A percentile compares a stretch with the other conserved stretches of the same genome.
These are phyloP conservation scores for Lates calcarifer DNA, from an alignment of 2,113 vertebrate species.

Conservation along the genomic window DNA sequence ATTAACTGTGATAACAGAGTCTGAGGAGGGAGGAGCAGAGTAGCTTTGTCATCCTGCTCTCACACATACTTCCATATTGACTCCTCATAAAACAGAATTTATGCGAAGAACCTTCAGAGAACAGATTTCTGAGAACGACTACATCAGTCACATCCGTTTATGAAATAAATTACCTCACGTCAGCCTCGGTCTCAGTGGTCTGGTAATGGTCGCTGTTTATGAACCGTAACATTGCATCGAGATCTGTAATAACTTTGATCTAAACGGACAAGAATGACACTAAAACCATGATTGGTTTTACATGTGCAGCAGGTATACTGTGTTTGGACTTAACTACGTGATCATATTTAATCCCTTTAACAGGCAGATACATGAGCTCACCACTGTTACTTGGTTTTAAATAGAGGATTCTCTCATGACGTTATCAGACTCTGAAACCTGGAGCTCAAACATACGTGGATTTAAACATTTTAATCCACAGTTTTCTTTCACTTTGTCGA, in stretches of 20 bases:
- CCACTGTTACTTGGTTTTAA: conserved; percentile 15
- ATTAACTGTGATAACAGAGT: neutral
- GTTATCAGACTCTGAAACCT: conserved; percentile 8
- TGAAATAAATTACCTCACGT: conserved; percentile 61
- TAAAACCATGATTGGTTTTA: conserved; percentile 44
- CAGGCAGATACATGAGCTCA: conserved; percentile 65
- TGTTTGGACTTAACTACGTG: conserved; percentile 25
- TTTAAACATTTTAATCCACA: no score
- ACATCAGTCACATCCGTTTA: conserved; percentile 58
- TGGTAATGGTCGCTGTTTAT: conserved; percentile 45
- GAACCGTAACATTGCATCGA: conserved; percentile 46
- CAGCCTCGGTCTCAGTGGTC: conserved; percentile 24
- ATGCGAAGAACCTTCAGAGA: conserved; percentile 22
- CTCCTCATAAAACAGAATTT: conserved; percentile 29
- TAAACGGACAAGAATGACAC: conserved; percentile 32
- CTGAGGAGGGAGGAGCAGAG: neutral
- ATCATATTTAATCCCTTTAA: conserved; percentile 51
- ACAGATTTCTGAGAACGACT: conserved; percentile 25
- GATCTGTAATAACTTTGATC: conserved; percentile 34
- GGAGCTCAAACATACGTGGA: neutral
- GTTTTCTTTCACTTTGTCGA: no score
- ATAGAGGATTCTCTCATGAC: conserved; percentile 20
- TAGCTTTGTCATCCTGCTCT: neutral
- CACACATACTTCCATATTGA: conserved; percentile 18
- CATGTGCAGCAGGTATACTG: conserved; percentile 44